Base-by-base conservation (phyloP, 2,797 vertebrate species). In the Propithecus deckenii region DNA sequence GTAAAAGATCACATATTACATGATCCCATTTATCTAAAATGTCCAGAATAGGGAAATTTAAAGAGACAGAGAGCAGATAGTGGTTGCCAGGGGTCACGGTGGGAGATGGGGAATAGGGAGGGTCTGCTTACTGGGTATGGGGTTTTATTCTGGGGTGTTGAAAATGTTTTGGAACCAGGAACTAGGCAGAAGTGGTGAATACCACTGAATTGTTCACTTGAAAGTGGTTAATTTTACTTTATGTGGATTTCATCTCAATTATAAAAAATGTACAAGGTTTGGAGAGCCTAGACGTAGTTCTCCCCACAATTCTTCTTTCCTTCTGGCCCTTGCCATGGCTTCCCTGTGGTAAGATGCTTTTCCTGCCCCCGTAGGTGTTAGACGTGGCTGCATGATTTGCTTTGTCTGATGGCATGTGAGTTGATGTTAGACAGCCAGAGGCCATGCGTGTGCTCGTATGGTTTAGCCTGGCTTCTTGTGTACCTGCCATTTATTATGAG, bases 121-220 rank as follows among this genome's bases (percentile, higher is more conserved):
- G 28, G 23, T 15, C 8, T 11, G 12, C 43, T 22, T 35, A 13
- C 1, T 15, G 10, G 18, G 0, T 10, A 4, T 7, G 22, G 30
- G 48, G 46, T 23, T 74, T 81, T 23, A 7, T 55, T 86, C 46
- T 12, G 35, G 94, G 48, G 25, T 65, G 65, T 11, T 86, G 35
- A 14, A 23, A 80, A 48, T 48, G 48, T 10, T 61, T 35, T 57
- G 65, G 23, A 85, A 20, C 22, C 35, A 7, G 48, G 23, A 78
- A 15, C 12, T 43, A 9, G 48, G 18, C 4, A 17, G 61, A 43
- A 23, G 32, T 28, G 65, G 32, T 46, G 43, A 11, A 10, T 8
- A 38, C 23, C 79, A 3, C 18, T 0, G 7, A 55, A 55, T 17
- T 35, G 23, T 15, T 78, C 72, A 3, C 30, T 55, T 89, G 11